Conservation (phyloP, 35 echinoderm and acorn worm genomes). For the Stichopus chloronotus region DNA sequence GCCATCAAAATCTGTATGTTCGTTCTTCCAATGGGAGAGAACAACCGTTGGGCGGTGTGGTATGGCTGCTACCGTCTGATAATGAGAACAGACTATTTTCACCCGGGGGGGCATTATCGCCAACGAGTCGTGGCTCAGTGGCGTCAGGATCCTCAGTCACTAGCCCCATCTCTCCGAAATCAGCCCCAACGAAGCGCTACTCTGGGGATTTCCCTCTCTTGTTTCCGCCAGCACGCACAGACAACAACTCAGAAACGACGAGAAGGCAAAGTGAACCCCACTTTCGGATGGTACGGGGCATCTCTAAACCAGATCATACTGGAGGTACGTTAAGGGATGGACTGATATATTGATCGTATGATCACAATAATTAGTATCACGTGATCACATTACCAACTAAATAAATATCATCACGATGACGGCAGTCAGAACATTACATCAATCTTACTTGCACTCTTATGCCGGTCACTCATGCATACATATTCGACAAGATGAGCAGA, state of each 20-base stretch:
- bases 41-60: background rate
- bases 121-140: background rate
- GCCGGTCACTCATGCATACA: too few species aligned
- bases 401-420: too few species aligned
- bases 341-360: too few species aligned
- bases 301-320: background rate
- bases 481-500: too few species aligned
- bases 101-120: background rate
- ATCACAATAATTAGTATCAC: background rate
- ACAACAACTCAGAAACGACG: background rate
- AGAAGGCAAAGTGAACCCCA: background rate
- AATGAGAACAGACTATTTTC: background rate
- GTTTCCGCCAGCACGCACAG: background rate
- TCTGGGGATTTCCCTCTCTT: background rate
- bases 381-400: background rate
- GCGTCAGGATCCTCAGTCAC: background rate
- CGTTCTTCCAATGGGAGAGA: background rate
- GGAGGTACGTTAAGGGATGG: background rate
- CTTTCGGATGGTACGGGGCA: background rate
- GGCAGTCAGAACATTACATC: too few species aligned
- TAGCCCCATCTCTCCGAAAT: slow-evolving; percentile 19
- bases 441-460: too few species aligned
- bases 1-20: background rate
- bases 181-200: background rate
- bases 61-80: background rate